Conservation (phyloP, 2,797 vertebrate species). For the Scyliorhinus canicula region DNA sequence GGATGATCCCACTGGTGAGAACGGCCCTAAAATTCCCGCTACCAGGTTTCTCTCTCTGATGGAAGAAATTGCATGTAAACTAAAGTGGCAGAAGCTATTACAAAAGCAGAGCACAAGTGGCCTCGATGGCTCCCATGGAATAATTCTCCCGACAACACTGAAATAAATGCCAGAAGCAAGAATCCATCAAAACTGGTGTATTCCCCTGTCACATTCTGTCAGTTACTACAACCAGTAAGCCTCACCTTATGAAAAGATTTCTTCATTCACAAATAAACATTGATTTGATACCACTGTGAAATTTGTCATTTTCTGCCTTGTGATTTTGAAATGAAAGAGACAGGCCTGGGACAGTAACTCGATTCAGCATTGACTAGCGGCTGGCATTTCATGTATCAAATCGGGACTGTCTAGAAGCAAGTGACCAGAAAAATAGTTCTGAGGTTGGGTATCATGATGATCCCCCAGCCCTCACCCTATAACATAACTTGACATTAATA, state of each 20-base stretch:
- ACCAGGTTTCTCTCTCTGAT: neutral
- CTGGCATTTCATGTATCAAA: too few relatives aligned
- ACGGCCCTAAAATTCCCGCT: too few relatives aligned
- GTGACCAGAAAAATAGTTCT: too few relatives aligned
- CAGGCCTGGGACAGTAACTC: neutral
- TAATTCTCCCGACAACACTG: neutral
- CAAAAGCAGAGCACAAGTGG: too few relatives aligned
- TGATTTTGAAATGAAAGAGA: constrained; percentile 5
- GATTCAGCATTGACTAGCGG: neutral
- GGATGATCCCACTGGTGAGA: too few relatives aligned
- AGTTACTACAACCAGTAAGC: neutral
- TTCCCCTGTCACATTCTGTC: neutral
- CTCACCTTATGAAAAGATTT: neutral
- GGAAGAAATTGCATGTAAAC: neutral
- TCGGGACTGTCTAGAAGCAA: too few relatives aligned
- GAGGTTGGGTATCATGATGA: too few relatives aligned
- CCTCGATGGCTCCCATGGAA: neutral
- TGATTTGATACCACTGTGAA: neutral
- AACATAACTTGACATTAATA: too few relatives aligned
- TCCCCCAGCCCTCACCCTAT: too few relatives aligned
- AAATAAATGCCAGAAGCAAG: neutral
- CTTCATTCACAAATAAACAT: neutral
- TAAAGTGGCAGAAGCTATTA: neutral
- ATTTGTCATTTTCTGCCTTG: neutral
- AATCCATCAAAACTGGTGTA: neutral